These are phyloP conservation scores for Pholis gunnellus DNA, from an alignment of 2,113 vertebrate species.

Conservation along the genomic window DNA sequence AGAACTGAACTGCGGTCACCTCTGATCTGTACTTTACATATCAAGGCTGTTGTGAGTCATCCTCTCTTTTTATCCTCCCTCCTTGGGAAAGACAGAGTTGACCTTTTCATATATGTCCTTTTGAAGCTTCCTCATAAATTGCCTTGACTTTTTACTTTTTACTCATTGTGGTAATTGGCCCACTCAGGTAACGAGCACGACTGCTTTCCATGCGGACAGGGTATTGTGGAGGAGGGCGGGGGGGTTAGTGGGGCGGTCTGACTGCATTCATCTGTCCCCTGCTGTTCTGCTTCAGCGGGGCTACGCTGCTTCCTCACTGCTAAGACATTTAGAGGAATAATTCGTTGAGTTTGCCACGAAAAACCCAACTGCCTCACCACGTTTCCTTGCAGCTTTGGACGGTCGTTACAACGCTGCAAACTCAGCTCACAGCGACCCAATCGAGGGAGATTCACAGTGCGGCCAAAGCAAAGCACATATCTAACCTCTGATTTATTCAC, in stretches of 20 bases:
- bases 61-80: slow-evolving; percentile 46
- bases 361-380: slow-evolving; percentile 29
- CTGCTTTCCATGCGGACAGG: slow-evolving; percentile 21
- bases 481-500: slow-evolving; percentile 56
- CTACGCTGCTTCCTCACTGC: slow-evolving; percentile 25
- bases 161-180: slow-evolving; percentile 70
- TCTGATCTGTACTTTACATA: slow-evolving; percentile 68
- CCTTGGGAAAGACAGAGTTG: slow-evolving; percentile 62
- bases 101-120: slow-evolving; percentile 77
- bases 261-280: slow-evolving; percentile 53
- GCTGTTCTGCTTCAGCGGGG: slow-evolving; percentile 24
- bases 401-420: slow-evolving; percentile 14
- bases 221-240: neutral
- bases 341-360: slow-evolving; percentile 45
- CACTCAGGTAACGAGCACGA: slow-evolving; percentile 65
- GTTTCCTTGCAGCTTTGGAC: slow-evolving; percentile 8
- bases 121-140: slow-evolving; percentile 76
- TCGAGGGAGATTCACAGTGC: slow-evolving; percentile 15
- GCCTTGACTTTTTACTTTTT: slow-evolving; percentile 74
- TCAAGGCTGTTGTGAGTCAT: slow-evolving; percentile 67
- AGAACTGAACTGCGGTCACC: slow-evolving; percentile 47
- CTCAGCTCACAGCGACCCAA: slow-evolving; percentile 13
- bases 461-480: slow-evolving; percentile 46
- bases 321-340: slow-evolving; percentile 60
- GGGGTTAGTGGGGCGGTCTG: slow-evolving; percentile 24